Base-by-base conservation (phyloP, 2,888 invertebrate species). In the Cremastinae sp. region DNA sequence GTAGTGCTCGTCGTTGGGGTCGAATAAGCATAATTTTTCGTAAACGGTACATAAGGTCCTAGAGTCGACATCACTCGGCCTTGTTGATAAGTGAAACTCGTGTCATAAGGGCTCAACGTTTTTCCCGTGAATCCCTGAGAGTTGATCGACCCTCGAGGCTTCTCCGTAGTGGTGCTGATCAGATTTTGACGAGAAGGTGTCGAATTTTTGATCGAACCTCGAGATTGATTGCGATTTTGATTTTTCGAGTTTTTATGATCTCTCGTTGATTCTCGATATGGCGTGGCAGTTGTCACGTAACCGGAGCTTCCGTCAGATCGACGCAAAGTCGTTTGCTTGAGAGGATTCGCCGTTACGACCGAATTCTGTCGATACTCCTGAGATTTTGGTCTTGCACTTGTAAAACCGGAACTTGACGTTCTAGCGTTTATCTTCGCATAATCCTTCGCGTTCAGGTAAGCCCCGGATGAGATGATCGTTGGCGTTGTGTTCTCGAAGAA, bases 1-100 rank as follows among this genome's bases (percentile, higher is more conserved):
- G 85, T 83, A 65, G 84, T 78, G 66, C 81, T 73, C 62, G 84
- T 74, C 49, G 68, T 81, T 43, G 80, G 76, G 0, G 83, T 82
- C 37, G 85, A 78, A 53, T 85, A 85, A 2, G 82, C 85, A 65
- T 89, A 89, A 62, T 86, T 89, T 49, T 84, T 89, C 0, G 89
- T 89, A 35, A 90, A 89, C 0, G 89, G 88, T n/a, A 89, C 56
- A 20, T 89, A 90, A 0, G 89, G 88, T 1, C 87, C 84, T 1
- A 86, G 71, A 0, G 88, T 89, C 5, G 89, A 87, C 78, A 85
- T 81, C 0, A 85, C 81, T 65, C 86, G 88, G 2, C 85, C 86
- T 12, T 87, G 86, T 22, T 86, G 83, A 72, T 88, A 87, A 0
- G 86, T 88, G 10, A 86, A 83, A 68, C 85, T 87, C 1, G 82